Base-by-base conservation (phyloP, 2,113 vertebrate genomes). In the Perca fluviatilis region DNA sequence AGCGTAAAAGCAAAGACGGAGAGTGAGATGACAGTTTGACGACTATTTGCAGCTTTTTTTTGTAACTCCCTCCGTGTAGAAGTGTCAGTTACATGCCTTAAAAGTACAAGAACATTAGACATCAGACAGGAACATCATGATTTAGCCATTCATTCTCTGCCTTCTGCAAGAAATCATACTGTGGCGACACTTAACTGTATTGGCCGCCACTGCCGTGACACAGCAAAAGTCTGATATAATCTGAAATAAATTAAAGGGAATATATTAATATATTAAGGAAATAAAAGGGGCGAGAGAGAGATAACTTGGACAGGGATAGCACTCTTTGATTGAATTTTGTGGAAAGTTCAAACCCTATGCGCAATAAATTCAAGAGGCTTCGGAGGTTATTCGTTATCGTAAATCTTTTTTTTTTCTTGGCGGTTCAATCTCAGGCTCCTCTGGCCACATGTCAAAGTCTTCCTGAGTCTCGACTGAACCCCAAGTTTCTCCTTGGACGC, bases 221-320 rank as follows among this genome's bases (percentile, higher is more conserved):
- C 79, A 84, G 87, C 74, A 84, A 84, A 79, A 72, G 65, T 84
- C 79, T 91, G 68, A 84, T 86, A 86, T 82, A 33, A 88, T 93
- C 79, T 90, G 63, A 90, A 82, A 90, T 72, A 73, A 81, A 92
- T 94, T 72, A 90, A 90, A 94, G 91, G 69, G 88, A 94, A 94
- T 90, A 84, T 86, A 91, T 94, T 89, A 91, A 93, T 91, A 91
- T 63, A 88, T 89, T 89, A 88, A 74, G 84, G 73, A 89, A 84
- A 89, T 81, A 68, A 88, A 91, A 89, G 74, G 25, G 51, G 68
- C 46, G 82, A 74, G 79, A 69, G 57, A 40, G 27, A 50, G n/a
- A 27, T 0, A 65, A 72, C 81, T 43, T 33, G 71, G 33, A 64
- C 18, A 15, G 49, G 54, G 54, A 64, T 46, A 63, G 40, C 0